Conservation (phyloP, 2,797 vertebrate genomes). For the Parauchenoglanis punctatus region DNA sequence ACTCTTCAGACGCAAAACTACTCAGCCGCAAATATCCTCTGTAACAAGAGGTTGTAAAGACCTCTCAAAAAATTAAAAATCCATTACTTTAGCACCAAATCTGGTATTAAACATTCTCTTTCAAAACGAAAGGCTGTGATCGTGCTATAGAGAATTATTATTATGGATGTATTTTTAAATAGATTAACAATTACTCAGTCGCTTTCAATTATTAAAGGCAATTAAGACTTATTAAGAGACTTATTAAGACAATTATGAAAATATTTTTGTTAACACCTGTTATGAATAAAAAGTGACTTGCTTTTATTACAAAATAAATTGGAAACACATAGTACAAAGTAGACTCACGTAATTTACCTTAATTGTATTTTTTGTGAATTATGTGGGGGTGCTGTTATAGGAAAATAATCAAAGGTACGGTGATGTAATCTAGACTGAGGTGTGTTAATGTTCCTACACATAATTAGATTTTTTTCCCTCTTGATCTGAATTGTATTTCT, state of each 20-base stretch:
- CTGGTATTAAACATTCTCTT: constrained; percentile 1
- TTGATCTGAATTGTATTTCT: background rate
- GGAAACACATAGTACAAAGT: background rate
- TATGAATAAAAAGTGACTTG: background rate
- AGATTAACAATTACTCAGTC: background rate
- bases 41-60: background rate
- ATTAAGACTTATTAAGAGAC: no score
- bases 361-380: background rate
- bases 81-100: constrained; percentile 18
- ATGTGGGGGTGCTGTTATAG: background rate
- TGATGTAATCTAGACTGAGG: background rate
- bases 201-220: background rate
- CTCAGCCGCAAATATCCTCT: background rate
- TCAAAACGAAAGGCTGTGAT: background rate
- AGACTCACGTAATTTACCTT: background rate
- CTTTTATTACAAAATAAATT: background rate
- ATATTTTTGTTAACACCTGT: background rate
- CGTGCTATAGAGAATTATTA: background rate
- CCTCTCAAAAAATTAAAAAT: background rate
- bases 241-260: background rate
- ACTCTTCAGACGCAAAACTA: background rate
- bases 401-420: background rate
- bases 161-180: background rate
- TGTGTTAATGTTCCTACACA: background rate
- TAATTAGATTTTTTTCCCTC: background rate